Percentiles rank a stretch among this genome's conserved stretches.
These are phyloP conservation scores for Pipistrellus kuhlii DNA, from an alignment of 2,797 vertebrate species.

Conservation along the genomic window DNA sequence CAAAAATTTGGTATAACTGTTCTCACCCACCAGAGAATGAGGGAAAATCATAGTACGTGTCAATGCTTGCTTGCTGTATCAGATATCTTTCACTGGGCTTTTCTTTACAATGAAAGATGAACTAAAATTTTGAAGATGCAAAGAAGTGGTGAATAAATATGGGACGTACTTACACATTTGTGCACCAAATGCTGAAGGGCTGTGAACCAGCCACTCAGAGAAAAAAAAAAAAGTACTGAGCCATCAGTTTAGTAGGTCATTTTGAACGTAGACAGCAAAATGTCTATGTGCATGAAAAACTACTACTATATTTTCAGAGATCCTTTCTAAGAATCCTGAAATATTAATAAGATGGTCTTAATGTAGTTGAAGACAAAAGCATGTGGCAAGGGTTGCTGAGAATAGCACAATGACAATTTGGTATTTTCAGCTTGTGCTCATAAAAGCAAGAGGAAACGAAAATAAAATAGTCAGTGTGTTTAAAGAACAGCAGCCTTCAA, in stretches of 20 bases:
- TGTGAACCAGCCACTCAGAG: constrained; percentile 68
- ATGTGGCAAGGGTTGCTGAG: constrained; percentile 33
- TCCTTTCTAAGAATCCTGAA: constrained; percentile 84
- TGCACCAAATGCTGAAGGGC: constrained; percentile 30
- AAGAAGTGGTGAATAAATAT: constrained; percentile 67
- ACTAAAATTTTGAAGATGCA: constrained; percentile 52
- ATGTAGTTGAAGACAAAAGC: constrained; percentile 84
- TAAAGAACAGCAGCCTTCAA: neutral
- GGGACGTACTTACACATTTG: constrained; percentile 50
- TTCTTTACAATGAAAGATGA: neutral
- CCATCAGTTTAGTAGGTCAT: constrained; percentile 65
- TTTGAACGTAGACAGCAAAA: constrained; percentile 80
- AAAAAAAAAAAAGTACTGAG: constrained; percentile 12
- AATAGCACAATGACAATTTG: constrained; percentile 78
- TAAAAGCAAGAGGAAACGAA: constrained; percentile 57
- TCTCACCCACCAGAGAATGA: constrained; percentile 31
- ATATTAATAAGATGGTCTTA: constrained; percentile 87
- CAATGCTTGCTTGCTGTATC: constrained; percentile 47
- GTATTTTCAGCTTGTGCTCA: constrained; percentile 51
- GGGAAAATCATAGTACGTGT: constrained; percentile 57
- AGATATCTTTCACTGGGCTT: constrained; percentile 68
- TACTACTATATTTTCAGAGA: constrained; percentile 73
- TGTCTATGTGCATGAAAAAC: constrained; percentile 75
- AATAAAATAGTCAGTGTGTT: neutral
- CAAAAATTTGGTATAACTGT: constrained; percentile 24